These are phyloP conservation scores for Nomada lathburiana DNA, from an alignment of 2,888 invertebrate species.

Conservation along the genomic window DNA sequence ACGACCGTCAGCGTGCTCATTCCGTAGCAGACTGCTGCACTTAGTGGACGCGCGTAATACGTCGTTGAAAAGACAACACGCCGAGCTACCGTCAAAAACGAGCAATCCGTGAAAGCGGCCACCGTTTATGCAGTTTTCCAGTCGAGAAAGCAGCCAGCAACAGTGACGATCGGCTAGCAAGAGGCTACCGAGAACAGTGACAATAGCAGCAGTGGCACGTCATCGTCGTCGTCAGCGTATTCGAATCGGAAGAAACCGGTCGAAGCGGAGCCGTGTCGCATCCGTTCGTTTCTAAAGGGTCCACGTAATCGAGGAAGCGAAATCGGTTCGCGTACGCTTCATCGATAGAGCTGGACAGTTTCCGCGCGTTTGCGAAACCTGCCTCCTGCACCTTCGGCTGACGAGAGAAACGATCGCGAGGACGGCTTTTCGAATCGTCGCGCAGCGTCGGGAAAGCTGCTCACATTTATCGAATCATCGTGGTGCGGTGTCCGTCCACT, in stretches of 20 bases:
- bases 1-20: slow-evolving; percentile 81
- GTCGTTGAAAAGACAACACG: slow-evolving; percentile 61
- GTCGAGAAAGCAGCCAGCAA: slow-evolving; percentile 44
- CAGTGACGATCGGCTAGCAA: not conserved
- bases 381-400: not conserved
- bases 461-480: slow-evolving; percentile 2
- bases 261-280: not conserved
- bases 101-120: slow-evolving; percentile 53
- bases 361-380: not conserved
- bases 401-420: not conserved
- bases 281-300: not conserved
- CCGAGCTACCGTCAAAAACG: slow-evolving; percentile 14
- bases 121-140: slow-evolving; percentile 76
- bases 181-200: not conserved
- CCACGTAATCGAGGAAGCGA: not conserved
- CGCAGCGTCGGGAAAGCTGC: not conserved
- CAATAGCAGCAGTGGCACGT: not conserved
- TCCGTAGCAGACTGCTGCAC: slow-evolving; percentile 80
- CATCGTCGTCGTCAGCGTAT: not conserved
- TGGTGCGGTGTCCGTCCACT: slow-evolving; percentile 20
- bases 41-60: slow-evolving; percentile 72
- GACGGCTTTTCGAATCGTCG: too few species aligned
- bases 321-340: not conserved
- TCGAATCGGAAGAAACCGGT: not conserved
- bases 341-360: not conserved